Base-by-base conservation (phyloP, 2,113 vertebrate genomes). In the Bubo blakistoni region DNA sequence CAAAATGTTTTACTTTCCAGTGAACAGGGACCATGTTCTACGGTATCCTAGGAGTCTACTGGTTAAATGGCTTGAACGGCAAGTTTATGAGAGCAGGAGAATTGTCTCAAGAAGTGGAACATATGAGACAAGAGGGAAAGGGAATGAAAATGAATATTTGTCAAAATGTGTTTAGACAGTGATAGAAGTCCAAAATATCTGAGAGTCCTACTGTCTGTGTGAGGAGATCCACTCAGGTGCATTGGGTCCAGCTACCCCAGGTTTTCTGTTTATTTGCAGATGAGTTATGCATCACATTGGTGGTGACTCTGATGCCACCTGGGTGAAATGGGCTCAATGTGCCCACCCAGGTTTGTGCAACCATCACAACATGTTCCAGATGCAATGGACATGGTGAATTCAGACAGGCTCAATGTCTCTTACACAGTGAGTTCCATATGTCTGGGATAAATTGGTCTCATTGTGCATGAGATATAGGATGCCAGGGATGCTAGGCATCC, bases 271-370 rank as follows among this genome's bases (percentile, higher is more conserved):
- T 65, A 19, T 38, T 24, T 1, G 2, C 52, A 67, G 30, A 34
- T 26, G 57, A 73, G 16, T 29, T 83, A 72, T 86, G 5, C 38
- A 7, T 38, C 47, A 29, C 20, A 6, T 5, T 36, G 47, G 62
- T 16, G 36, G 24, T 73, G 54, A 55, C 54, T n/a, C 20, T 42
- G n/a, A 7, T 77, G 49, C 19, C 42, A 67, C 27, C 3, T 26
- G 42, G 29, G 18, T 51, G 44, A 8, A 8, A 40, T 5, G 12
- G 61, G 44, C 22, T 65, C 40, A 32, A 7, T 2, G 25, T 36
- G 27, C 20, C 58, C 1, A 3, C 32, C 40, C 1, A 0, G 17
- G 27, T 26, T 21, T 4, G 11, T 42, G 38, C 44, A 63, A 34
- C 63, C 40, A 10, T 22, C 5, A 0, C 18, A 8, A 25, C 26